A percentile compares a stretch with the other conserved stretches of the same genome.
Conservation (phyloP, 2,888 invertebrate genomes). For the Blera fallax region DNA sequence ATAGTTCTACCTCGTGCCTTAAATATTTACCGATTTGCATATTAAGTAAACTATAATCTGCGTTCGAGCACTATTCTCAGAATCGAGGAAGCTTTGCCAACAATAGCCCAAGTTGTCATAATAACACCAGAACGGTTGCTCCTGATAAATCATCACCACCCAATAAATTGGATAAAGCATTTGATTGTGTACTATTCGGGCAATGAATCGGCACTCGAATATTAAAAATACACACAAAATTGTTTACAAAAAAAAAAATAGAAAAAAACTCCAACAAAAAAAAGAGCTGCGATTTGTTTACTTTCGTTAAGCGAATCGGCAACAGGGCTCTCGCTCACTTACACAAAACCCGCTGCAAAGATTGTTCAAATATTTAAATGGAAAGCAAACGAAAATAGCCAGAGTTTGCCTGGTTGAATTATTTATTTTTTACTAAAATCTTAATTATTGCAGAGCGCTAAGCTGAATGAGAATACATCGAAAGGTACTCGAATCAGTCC, state of each 20-base stretch:
- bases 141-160: constrained; percentile 46
- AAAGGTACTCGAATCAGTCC: too few relatives aligned
- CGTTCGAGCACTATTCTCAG: neutral
- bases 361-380: constrained; percentile 2
- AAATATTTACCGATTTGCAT: neutral
- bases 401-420: neutral
- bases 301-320: constrained; percentile 17
- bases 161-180: constrained; percentile 36
- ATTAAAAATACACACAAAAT: neutral
- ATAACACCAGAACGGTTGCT: constrained; percentile 15
- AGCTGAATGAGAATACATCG: neutral
- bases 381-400: constrained; percentile 19
- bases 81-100: constrained; percentile 13
- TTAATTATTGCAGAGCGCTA: neutral
- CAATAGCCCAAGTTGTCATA: constrained; percentile 19
- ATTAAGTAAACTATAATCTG: neutral
- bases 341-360: neutral
- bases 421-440: constrained; percentile 11
- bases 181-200: constrained; percentile 20
- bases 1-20: neutral
- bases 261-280: neutral
- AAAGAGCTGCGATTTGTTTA: constrained; percentile 22
- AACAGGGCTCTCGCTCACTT: neutral
- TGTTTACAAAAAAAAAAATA: constrained; percentile 32
- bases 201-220: neutral